Conservation (phyloP, 2,113 vertebrate species). For the Syrrhaptes paradoxus region DNA sequence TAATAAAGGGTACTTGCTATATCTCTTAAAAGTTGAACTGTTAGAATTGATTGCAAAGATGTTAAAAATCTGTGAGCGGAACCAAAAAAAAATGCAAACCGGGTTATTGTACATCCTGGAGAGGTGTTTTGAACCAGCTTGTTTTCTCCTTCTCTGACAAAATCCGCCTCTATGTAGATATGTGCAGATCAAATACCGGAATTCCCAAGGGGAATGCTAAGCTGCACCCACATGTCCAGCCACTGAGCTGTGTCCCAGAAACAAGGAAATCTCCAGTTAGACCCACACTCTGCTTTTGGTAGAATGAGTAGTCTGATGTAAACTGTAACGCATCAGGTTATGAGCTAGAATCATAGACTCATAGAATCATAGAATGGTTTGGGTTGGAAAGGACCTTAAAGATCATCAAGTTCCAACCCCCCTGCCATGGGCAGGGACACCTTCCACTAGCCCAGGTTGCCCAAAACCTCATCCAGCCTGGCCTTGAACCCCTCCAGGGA, state of each 20-base stretch:
- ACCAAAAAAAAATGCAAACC: not conserved
- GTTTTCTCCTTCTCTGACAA: not conserved
- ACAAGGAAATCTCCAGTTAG: not conserved
- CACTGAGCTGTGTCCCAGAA: constrained; percentile 21
- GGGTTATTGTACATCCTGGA: not conserved
- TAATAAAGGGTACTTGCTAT: not conserved
- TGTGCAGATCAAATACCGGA: not conserved
- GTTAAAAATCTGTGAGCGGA: not conserved
- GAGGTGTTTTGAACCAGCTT: not conserved
- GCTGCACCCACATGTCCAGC: not conserved
- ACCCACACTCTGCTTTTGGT: not conserved
- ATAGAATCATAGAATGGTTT: too few species aligned
- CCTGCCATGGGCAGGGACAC: too few species aligned
- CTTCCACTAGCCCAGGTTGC: too few species aligned
- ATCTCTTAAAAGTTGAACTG: not conserved
- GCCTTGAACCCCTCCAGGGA: too few species aligned
- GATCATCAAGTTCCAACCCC: too few species aligned
- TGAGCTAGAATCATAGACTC: too few species aligned
- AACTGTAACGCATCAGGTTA: not conserved
- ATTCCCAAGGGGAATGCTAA: not conserved
- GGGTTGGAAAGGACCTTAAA: too few species aligned
- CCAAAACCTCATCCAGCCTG: too few species aligned
- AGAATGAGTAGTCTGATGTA: not conserved
- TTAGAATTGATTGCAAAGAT: not conserved
- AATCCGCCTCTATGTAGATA: not conserved